Percentiles rank a stretch among this genome's conserved stretches.
Evolutionary conservation across 2,888 invertebrate genomes (phyloP).

Genomic region (Embidobia sp.): DNA sequence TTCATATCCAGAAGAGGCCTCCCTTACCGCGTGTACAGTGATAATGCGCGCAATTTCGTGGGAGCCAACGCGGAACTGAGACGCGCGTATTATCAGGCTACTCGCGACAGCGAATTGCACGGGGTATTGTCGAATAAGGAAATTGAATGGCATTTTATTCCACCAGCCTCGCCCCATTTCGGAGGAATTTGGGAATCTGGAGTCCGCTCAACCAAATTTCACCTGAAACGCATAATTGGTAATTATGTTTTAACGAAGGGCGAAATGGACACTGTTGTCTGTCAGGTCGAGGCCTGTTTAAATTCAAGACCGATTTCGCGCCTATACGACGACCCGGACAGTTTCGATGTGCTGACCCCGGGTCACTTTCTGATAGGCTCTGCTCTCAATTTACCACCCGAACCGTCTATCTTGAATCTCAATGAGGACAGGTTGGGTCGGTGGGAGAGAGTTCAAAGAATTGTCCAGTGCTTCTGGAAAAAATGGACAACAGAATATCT

Average conservation of each 20-base stretch:
- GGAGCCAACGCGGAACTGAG: not conserved
- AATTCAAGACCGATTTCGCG: not conserved
- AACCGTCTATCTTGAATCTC: too few relatives aligned
- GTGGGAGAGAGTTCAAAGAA: too few relatives aligned
- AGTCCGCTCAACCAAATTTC: not conserved
- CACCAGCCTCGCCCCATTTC: not conserved
- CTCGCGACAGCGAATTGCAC: too few relatives aligned
- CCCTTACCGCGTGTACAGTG: not conserved
- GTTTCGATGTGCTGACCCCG: not conserved
- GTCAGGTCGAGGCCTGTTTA: not conserved
- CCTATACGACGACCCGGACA: not conserved
- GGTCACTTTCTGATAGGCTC: not conserved
- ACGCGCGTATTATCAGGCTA: not conserved
- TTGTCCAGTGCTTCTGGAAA: too few relatives aligned
- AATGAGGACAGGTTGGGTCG: too few relatives aligned
- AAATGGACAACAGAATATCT: too few relatives aligned
- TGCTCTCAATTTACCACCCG: not conserved
- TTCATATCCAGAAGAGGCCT: not conserved
- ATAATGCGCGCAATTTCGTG: not conserved
- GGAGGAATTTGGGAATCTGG: not conserved
- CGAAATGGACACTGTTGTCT: not conserved
- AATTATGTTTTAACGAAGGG: not conserved
- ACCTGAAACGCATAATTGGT: not conserved
- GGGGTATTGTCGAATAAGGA: not conserved
- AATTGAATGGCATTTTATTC: not conserved